Evolutionary conservation across 2,888 invertebrate genomes (phyloP), one percentile per base, ranked within the genome.

Genomic region (Hanleya hanleyi): DNA sequence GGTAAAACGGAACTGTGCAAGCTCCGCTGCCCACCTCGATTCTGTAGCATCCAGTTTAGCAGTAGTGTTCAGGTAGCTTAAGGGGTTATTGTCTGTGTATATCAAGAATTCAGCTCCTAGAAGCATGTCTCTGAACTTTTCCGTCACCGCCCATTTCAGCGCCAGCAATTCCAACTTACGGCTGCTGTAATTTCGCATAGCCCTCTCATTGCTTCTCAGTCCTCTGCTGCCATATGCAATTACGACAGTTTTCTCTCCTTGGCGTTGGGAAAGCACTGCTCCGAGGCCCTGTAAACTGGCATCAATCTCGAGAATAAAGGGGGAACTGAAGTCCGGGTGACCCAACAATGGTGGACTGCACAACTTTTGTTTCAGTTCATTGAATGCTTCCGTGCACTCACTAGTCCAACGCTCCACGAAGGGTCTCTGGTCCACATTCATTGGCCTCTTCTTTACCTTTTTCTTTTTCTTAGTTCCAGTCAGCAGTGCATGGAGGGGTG

Each of bases 161-260:
- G 0, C 73, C 3, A 73, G 66, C 32, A 70, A 35, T 35, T 75
- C 70, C 38, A 75, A 5, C 61, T 73, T 73, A 69, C 69, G 72
- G 37, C 41, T 61, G 50, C 69, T 69, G 49, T 75, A 75, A 33
- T 69, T 65, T 6, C 57, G 15, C 6, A 57, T 49, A 36, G 64
- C 51, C n/a, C 35, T 1, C 61, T 73, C 75, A 51, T 29, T 1
- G 1, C 18, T 15, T 5, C 64, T 26, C 7, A 73, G 61, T 32
- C 47, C 47, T 33, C 75, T 33, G 47, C 75, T 75, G 1, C 69
- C 69, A 65, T 75, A 75, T 9, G 33, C 22, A 1, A 75, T 62
- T n/a, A 76, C 71, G 22, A 22, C 41, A 3, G 7, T 33, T 22
- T 57, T 41, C 6, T 51, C 57, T n/a, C 70, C 51, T 61, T 76